Base-by-base conservation (phyloP, 2,797 vertebrate genomes). In the Ceryle rudis region DNA sequence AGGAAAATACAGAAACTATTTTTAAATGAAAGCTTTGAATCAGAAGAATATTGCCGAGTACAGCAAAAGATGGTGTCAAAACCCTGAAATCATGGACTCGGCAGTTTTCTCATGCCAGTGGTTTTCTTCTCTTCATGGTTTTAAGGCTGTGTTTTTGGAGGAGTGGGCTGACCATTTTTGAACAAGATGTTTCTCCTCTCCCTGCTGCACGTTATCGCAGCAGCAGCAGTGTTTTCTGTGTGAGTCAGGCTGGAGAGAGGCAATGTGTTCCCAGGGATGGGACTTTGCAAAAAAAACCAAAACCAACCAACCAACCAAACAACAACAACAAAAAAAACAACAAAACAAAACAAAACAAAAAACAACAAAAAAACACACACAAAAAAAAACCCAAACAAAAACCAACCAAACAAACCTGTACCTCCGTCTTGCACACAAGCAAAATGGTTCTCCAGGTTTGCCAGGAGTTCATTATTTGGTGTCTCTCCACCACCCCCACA, bases 11-110 rank as follows among this genome's bases (percentile, higher is more conserved):
- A 89, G 57, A 83, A 89, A 94, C 78, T 95, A 66, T 88, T 92
- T 96, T 97, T 44, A 96, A 97, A 95, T 94, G 39, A 91, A 94
- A 86, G 62, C 93, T 95, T 97, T 95, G 82, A 94, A 95, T 96
- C 42, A 54, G 74, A 94, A 69, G 81, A 92, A 74, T 96, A 97
- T 81, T 97, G 94, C 90, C 87, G 92, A 95, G 86, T 55, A 73
- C 82, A 89, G 90, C 90, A 95, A 95, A 92, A 96, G 93, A 81
- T 75, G 33, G 81, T 91, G 93, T 97, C 75, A 93, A 89, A 96
- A 37, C 69, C 73, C 90, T 88, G 69, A 93, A 97, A 89, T 96
- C 86, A 89, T 66, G 75, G 66, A 81, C 74, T 95, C 11, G 62
- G 84, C 90, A 89, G 72, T 95, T 92, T 95, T 84, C 57, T 93